These are phyloP conservation scores for Smutsia temminckii DNA, from an alignment of 2,797 vertebrate species.

Conservation along the genomic window DNA sequence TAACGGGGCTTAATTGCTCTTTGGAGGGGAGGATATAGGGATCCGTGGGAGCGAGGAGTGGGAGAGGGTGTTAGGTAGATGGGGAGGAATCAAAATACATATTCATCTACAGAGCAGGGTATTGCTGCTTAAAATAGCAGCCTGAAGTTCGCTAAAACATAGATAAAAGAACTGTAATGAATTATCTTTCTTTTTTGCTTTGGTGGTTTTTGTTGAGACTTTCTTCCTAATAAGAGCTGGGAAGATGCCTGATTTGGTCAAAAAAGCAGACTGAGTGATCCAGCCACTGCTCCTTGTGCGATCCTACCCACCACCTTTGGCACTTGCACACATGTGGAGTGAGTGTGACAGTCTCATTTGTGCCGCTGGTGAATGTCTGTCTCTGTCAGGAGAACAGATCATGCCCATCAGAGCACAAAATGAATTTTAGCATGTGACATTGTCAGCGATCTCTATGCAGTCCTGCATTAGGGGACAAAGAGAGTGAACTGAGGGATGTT, in stretches of 20 bases:
- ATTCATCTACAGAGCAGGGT: neutral
- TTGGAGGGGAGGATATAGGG: slow-evolving; percentile 42
- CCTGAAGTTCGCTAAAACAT: neutral
- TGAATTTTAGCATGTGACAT: slow-evolving; percentile 31
- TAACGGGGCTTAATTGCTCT: slow-evolving; percentile 78
- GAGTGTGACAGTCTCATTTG: neutral
- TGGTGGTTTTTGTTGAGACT: neutral
- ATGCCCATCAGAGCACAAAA: slow-evolving; percentile 42
- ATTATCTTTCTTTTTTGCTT: neutral
- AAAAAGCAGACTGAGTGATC: neutral
- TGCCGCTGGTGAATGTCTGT: neutral
- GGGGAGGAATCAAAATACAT: slow-evolving; percentile 34
- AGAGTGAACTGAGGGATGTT: fast-evolving
- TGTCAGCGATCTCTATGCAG: neutral
- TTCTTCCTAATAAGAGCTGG: neutral
- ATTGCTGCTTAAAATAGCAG: slow-evolving; percentile 48
- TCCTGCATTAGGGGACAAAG: neutral
- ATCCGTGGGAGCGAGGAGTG: neutral
- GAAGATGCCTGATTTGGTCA: neutral
- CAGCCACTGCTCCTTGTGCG: neutral
- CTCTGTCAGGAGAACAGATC: slow-evolving; percentile 31
- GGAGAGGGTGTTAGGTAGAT: neutral
- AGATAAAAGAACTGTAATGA: neutral
- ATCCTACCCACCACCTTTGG: neutral
- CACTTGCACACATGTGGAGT: neutral